These are phyloP conservation scores for Spilarctia lutea DNA, from an alignment of 2,888 invertebrate genomes.

Conservation along the genomic window DNA sequence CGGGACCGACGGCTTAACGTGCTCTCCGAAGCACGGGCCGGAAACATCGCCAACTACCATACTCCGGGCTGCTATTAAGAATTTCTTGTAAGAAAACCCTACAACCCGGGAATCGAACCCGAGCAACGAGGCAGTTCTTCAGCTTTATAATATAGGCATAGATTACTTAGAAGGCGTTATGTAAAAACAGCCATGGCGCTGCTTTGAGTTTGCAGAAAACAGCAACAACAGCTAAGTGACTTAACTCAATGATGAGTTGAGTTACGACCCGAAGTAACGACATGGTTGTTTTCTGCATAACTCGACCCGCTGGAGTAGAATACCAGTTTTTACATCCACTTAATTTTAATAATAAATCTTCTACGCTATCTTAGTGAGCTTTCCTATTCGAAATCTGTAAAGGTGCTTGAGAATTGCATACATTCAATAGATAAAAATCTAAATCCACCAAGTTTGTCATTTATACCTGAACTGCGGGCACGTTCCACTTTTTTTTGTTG, in stretches of 20 bases:
- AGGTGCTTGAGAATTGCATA: conserved; percentile 16
- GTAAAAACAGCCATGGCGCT: no score
- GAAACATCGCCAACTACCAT: no score
- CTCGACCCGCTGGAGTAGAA: background rate
- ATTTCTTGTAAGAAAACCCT: no score
- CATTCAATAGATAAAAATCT: conserved; percentile 45
- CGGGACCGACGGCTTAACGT: no score
- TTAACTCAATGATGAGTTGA: no score
- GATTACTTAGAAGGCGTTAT: background rate
- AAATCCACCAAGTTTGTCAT: conserved; percentile 58
- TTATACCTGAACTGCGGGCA: conserved; percentile 68
- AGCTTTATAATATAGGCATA: background rate
- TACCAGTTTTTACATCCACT: background rate
- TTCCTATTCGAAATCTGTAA: background rate
- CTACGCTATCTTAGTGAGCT: background rate
- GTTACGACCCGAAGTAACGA: no score
- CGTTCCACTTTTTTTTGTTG: conserved; percentile 61
- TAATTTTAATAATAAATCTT: background rate
- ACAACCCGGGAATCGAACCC: no score
- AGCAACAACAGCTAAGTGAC: no score
- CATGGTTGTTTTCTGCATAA: no score
- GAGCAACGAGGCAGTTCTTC: background rate
- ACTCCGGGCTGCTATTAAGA: no score
- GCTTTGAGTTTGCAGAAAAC: no score
- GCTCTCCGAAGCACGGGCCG: no score